Conservation (phyloP, 1,140 invertebrate genomes). For the Mercenaria mercenaria region DNA sequence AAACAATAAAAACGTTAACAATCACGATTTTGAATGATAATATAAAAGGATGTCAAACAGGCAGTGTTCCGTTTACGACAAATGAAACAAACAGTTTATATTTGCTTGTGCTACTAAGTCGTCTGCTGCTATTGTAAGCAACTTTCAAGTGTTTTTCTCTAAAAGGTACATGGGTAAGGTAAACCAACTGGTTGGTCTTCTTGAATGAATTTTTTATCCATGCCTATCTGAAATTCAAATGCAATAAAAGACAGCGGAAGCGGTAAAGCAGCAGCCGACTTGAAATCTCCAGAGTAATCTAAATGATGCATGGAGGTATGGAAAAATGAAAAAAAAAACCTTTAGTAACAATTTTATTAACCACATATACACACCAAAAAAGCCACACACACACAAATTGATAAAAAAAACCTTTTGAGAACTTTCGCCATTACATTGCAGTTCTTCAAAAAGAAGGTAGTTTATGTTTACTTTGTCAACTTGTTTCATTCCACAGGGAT, state of each 20-base stretch:
- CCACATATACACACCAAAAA: background rate
- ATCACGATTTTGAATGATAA: slow-evolving; percentile 8
- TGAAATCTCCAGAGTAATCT: background rate
- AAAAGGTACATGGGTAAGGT: too few relatives aligned
- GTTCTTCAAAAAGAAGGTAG: background rate
- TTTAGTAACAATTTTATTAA: background rate
- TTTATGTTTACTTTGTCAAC: slow-evolving; percentile 28
- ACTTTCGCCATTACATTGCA: background rate
- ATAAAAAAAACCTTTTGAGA: background rate
- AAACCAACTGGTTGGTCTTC: too few relatives aligned
- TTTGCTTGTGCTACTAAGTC: too few relatives aligned
- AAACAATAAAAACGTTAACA: background rate
- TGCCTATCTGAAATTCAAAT: too few relatives aligned
- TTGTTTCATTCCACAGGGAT: background rate
- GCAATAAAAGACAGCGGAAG: background rate
- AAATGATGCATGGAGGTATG: background rate
- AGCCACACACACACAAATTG: slow-evolving; percentile 3
- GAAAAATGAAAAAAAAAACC: background rate
- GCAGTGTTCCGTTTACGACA: background rate
- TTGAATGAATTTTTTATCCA: too few relatives aligned
- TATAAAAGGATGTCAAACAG: background rate
- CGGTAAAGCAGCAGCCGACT: background rate
- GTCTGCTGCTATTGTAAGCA: too few relatives aligned
- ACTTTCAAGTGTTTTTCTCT: too few relatives aligned
- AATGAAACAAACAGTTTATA: too few relatives aligned